phyloP scores from a whole-genome alignment of 2,113 vertebrate genomes.

The Glaucomys volans region DNA sequence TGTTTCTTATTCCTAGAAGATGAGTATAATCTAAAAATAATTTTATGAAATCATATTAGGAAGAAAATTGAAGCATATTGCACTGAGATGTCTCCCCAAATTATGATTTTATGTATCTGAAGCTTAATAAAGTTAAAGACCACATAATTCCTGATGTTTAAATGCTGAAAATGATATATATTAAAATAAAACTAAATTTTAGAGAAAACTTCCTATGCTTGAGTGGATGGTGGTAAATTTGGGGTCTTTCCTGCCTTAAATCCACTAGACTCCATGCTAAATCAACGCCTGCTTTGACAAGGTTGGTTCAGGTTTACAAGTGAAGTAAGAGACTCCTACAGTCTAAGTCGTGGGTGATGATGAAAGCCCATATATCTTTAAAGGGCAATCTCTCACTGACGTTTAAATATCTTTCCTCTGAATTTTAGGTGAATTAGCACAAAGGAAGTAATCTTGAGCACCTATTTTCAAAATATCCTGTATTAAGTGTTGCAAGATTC shows the following conservation, averaged over 20 bases:
- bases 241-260: neutral
- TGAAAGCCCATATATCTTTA: neutral
- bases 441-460: neutral
- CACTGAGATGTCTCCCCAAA: neutral
- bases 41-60: neutral
- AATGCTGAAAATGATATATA: neutral
- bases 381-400: neutral
- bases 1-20: neutral
- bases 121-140: neutral
- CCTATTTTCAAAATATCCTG: neutral
- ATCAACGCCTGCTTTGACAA: neutral
- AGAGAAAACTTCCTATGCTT: neutral
- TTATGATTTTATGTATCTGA: neutral
- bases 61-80: neutral
- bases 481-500: neutral
- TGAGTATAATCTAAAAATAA: neutral
- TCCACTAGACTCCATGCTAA: neutral
- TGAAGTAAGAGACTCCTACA: neutral
- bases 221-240: neutral
- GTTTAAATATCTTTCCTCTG: neutral
- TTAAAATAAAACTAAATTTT: neutral
- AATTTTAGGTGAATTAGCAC: slow-evolving; percentile 2
- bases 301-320: neutral
- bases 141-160: neutral
- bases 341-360: neutral